Percentiles rank a stretch among this genome's conserved stretches.
phyloP scores from a whole-genome alignment of 2,113 vertebrate genomes.

The Menidia beryllina region DNA sequence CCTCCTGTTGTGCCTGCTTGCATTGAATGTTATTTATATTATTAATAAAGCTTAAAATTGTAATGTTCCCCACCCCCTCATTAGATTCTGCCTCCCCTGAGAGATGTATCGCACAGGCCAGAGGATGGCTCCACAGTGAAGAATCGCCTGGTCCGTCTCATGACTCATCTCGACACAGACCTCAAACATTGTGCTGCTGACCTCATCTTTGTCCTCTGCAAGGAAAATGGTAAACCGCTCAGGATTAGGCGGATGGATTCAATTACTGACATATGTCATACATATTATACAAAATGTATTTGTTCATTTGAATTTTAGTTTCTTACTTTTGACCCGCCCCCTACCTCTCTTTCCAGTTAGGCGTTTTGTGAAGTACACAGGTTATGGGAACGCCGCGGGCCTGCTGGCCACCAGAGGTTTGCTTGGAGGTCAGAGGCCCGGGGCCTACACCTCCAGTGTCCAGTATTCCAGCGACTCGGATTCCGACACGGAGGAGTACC shows the following conservation, averaged over 20 bases:
- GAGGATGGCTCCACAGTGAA: slow-evolving; percentile 80
- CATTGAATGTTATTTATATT: neutral
- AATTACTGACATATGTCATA: neutral
- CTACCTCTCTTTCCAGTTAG: slow-evolving; percentile 67
- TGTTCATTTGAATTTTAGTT: neutral
- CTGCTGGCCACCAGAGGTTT: slow-evolving; percentile 83
- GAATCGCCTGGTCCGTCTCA: slow-evolving; percentile 82
- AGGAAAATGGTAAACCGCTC: slow-evolving; percentile 82
- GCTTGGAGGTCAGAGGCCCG: slow-evolving; percentile 63
- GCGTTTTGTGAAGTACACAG: slow-evolving; percentile 86
- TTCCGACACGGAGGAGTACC: slow-evolving; percentile 86
- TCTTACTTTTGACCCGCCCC: neutral
- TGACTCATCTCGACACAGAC: slow-evolving; percentile 86
- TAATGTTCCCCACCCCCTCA: no score
- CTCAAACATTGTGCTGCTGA: slow-evolving; percentile 86
- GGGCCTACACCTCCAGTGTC: slow-evolving; percentile 2
- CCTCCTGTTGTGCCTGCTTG: neutral
- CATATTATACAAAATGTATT: neutral
- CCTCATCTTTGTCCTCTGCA: slow-evolving; percentile 87
- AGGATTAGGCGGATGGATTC: no score
- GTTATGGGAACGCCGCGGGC: slow-evolving; percentile 86
- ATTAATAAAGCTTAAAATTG: neutral
- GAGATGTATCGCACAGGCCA: slow-evolving; percentile 74
- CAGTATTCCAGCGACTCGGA: slow-evolving; percentile 85
- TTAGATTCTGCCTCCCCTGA: slow-evolving; percentile 82